Conservation (phyloP, 1,140 invertebrate genomes). For the Apis laboriosa region DNA sequence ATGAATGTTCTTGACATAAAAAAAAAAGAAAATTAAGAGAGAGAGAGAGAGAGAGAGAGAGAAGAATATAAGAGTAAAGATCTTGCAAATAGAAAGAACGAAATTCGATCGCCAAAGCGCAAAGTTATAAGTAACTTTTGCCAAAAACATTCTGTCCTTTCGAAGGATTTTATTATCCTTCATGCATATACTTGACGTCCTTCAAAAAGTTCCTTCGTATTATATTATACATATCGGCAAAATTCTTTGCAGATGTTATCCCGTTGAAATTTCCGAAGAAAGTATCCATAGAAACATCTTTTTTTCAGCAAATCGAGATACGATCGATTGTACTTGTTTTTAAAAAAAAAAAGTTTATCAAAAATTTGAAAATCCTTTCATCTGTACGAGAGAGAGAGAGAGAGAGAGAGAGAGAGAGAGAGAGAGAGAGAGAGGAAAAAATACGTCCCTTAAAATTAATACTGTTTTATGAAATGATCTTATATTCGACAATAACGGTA, state of each 20-base stretch:
- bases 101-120: constrained; percentile 44
- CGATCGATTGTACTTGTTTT: neutral
- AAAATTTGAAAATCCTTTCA: neutral
- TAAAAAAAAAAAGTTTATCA: neutral
- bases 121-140: constrained; percentile 51
- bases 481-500: neutral
- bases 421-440: neutral
- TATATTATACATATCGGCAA: constrained; percentile 24
- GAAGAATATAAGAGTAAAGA: too few species aligned
- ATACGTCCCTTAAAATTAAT: neutral
- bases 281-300: neutral
- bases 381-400: neutral
- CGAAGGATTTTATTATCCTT: constrained; percentile 48
- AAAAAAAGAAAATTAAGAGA: neutral
- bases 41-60: too few species aligned
- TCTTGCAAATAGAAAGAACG: neutral
- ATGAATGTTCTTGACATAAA: neutral
- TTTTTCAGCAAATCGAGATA: neutral
- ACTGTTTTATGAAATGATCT: neutral
- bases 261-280: neutral
- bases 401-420: too few species aligned
- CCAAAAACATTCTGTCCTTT: constrained; percentile 64
- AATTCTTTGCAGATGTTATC: constrained; percentile 1
- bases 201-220: constrained; percentile 65
- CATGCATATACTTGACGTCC: constrained; percentile 55